phyloP scores from a whole-genome alignment of 1,140 invertebrate species.

The Drosophila nannoptera region DNA sequence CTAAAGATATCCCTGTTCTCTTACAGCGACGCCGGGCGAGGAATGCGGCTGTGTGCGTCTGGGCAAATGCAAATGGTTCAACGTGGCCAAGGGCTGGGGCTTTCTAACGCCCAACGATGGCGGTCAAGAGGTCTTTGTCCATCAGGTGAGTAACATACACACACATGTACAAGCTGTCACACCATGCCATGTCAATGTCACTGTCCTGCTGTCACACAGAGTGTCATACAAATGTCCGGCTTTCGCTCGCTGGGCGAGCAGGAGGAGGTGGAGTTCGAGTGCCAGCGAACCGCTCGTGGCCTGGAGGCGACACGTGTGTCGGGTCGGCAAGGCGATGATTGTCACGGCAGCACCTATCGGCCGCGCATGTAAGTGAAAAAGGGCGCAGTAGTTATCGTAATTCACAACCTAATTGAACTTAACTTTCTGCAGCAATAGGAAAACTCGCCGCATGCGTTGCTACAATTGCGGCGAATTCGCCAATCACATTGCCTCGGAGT shows the following conservation, averaged over 20 bases:
- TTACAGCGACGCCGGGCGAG: slow-evolving; percentile 40
- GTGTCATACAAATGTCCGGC: slow-evolving; percentile 92
- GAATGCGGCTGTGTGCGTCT: slow-evolving; percentile 81
- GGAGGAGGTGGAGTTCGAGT: slow-evolving; percentile 92
- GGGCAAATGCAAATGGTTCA: slow-evolving; percentile 95
- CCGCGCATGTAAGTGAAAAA: slow-evolving; percentile 79
- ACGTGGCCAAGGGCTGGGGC: slow-evolving; percentile 94
- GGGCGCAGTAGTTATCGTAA: not conserved
- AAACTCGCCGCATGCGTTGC: slow-evolving; percentile 93
- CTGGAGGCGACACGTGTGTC: slow-evolving; percentile 91
- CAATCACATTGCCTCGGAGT: slow-evolving; percentile 93
- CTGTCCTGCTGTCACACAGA: slow-evolving; percentile 81
- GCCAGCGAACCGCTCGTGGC: slow-evolving; percentile 89
- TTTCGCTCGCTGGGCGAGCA: slow-evolving; percentile 92
- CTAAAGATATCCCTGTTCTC: not conserved
- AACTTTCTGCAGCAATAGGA: slow-evolving; percentile 79
- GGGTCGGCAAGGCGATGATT: slow-evolving; percentile 86
- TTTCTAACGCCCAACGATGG: slow-evolving; percentile 94
- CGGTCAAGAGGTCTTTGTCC: slow-evolving; percentile 93
- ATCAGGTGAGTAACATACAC: slow-evolving; percentile 84
- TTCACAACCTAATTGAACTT: not conserved
- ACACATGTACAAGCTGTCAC: not conserved
- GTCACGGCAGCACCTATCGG: slow-evolving; percentile 87
- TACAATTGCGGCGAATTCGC: slow-evolving; percentile 95
- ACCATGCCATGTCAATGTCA: not conserved